Base-by-base conservation (phyloP, 2,113 vertebrate species). In the Penelope pileata region DNA sequence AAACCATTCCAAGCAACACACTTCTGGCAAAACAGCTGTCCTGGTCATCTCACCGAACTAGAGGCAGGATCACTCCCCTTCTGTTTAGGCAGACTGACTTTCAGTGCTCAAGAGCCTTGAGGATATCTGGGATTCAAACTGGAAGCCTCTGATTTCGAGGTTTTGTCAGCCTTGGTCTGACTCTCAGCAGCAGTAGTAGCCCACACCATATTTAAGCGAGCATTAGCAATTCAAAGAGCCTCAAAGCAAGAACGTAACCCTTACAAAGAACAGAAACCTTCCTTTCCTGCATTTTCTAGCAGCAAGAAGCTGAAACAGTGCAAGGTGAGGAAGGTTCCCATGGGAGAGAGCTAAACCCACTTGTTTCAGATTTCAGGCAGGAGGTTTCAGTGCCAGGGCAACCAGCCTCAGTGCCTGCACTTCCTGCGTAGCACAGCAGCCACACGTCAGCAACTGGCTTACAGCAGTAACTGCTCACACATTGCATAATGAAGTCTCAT, bases 401-500 rank as follows among this genome's bases (percentile, higher is more conserved):
- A 88, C 19, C 11, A 58, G 32, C 86, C 51, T 66, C 83, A 32
- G 51, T 15, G 24, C 43, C 40, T 42, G 54, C 10, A 32, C 30
- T 66, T 74, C 19, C 60, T 32, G 7, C 2, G 13, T 4, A 68
- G 45, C 59, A 47, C 62, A 56, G 38, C 40, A 66, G 59, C 83
- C 15, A 16, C 12, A 83, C 62, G 62, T 43, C 50, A 53, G 63
- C 4, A 0, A 47, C 82, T n/a, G 56, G 62, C 91, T 83, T 34
- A 9, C 56, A 75, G 86, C 11, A 13, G 36, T 75, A 90, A 90
- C 50, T 83, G 45, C 75, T 90, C 93, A 88, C 30, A 72, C 40
- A 56, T 21, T 75, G 79, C 85, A 74, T 88, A 93, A 94, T 83
- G 75, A 96, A 73, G 90, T 94, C 75, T 79, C 75, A 43, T 51